These are phyloP conservation scores for Amazonetta brasiliensis DNA, from an alignment of 2,797 vertebrate species.

Conservation along the genomic window DNA sequence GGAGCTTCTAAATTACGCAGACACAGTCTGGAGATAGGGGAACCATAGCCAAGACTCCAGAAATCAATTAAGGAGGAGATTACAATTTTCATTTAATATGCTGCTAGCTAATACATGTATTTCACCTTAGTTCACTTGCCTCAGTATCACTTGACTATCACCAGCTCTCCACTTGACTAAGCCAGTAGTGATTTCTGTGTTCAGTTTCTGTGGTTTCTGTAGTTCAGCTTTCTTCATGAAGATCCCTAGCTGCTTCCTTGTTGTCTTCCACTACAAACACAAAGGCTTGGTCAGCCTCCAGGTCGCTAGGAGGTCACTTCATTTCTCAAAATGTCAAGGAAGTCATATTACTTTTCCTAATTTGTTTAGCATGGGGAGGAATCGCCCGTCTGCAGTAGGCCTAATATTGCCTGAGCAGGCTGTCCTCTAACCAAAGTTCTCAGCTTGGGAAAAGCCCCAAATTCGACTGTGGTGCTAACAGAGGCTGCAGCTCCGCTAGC, in stretches of 20 bases:
- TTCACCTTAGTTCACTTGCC: conserved; percentile 68
- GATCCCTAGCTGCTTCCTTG: conserved; percentile 81
- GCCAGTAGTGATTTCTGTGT: conserved; percentile 65
- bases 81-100: background rate
- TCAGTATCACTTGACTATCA: conserved; percentile 87
- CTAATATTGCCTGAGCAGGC: background rate
- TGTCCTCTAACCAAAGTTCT: background rate
- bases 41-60: background rate
- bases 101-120: conserved; percentile 40
- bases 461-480: too few relatives aligned
- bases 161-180: conserved; percentile 90
- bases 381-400: background rate
- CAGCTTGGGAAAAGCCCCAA: background rate
- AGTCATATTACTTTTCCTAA: background rate
- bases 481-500: background rate
- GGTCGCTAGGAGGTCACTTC: conserved; percentile 75
- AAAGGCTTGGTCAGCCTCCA: conserved; percentile 81
- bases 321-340: background rate
- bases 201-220: background rate
- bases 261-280: conserved; percentile 84
- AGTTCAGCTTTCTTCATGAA: conserved; percentile 79
- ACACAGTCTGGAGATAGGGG: background rate
- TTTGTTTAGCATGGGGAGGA: background rate
- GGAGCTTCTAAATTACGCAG: background rate
- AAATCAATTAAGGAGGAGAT: background rate